Evolutionary conservation across 2,797 vertebrate species (phyloP), one percentile per base, ranked within the genome.

Genomic region (Argyrosomus regius): DNA sequence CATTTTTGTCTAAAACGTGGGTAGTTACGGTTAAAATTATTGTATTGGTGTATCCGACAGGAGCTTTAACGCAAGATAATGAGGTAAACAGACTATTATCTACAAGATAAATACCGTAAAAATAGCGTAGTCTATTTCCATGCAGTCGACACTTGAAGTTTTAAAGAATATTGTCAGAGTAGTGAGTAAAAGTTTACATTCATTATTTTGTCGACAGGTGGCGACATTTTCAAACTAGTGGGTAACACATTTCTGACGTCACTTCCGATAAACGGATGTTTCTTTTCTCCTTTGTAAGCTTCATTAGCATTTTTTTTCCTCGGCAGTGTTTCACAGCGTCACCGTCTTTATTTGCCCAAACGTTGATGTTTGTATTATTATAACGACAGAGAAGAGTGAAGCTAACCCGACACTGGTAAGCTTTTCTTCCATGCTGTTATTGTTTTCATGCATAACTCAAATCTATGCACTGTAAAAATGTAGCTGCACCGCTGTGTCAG

Each of bases 231-330:
- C 74, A 66, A 80, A 75, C 20, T 13, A 3, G 41, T 1, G 6
- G 31, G 18, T 1, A 16, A 0, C 11, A 3, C 0, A 0, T 9
- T 1, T 0, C 0, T 39, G 39, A 74, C 75, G 26, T 83, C 82
- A 90, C 54, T 81, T 92, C 91, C 91, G 73, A 0, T 2, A 10
- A 18, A 0, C 2, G 20, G 41, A 31, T 49, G 4, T 11, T 26
- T 46, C 26, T 52, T 3, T 50, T 52, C 5, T 13, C 57, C 28
- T 65, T 58, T 77, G 46, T 63, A 16, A n/a, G 60, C 3, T 13
- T 39, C 53, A 18, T 3, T 26, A 14, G 8, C 24, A 0, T 60
- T 46, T 71, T 17, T 9, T 9, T 53, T 24, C 1, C 11, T 22
- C 20, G 0, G 3, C 20, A 6, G 11, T 28, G 4, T 74, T 45